phyloP scores from a whole-genome alignment of 2,888 invertebrate genomes.

The Melitaea athalia region DNA sequence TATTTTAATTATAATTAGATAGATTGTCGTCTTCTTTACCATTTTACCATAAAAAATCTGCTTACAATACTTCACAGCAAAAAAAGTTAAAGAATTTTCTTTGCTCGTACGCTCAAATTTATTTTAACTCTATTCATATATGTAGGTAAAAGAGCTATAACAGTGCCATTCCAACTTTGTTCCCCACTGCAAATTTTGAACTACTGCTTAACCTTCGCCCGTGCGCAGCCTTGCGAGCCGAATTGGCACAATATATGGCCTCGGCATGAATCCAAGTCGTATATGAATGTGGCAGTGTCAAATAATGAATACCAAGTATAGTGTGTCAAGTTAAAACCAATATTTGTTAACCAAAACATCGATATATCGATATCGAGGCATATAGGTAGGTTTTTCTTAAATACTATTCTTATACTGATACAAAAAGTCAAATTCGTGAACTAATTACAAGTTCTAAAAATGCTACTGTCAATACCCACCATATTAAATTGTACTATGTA shows the following conservation, averaged over 20 bases:
- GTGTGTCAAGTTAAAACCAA: conserved; percentile 24
- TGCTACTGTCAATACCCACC: no score
- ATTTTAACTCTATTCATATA: neutral
- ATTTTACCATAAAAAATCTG: no score
- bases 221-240: conserved; percentile 33
- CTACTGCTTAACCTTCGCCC: conserved; percentile 15
- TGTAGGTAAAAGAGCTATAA: neutral
- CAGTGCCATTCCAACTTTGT: neutral
- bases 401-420: no score
- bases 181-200: neutral
- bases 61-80: no score
- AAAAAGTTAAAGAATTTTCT: no score
- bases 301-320: conserved; percentile 40
- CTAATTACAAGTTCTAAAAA: no score
- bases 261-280: conserved; percentile 42
- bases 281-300: conserved; percentile 42
- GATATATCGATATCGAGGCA: neutral
- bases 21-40: no score
- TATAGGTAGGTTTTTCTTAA: no score
- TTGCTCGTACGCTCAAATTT: no score
- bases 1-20: no score
- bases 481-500: no score
- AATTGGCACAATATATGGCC: conserved; percentile 41
- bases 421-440: no score
- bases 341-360: conserved; percentile 13